Evolutionary conservation across 2,888 invertebrate species (phyloP).

Genomic region (Norana najaformis): DNA sequence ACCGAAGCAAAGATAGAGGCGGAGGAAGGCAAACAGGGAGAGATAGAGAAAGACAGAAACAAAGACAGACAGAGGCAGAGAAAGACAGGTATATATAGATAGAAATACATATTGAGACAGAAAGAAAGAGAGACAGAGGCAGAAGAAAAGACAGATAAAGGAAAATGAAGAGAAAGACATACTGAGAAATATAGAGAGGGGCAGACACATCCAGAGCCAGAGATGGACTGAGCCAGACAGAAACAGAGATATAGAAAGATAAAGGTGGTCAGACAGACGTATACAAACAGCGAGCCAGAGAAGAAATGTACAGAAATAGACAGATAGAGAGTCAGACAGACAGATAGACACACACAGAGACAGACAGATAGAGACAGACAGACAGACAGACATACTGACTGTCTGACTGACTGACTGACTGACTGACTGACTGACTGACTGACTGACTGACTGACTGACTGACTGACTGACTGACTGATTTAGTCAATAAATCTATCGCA

Average conservation of each 20-base stretch:
- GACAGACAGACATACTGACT: background rate
- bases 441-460: background rate
- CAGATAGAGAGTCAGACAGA: background rate
- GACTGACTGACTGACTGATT: background rate
- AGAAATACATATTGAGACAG: too few relatives aligned
- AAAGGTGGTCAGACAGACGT: slow-evolving; percentile 20
- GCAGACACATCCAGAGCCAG: background rate
- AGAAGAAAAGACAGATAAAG: too few relatives aligned
- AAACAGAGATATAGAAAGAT: slow-evolving; percentile 29
- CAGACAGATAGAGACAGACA: background rate
- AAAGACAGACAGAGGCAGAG: too few relatives aligned
- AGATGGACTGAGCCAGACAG: slow-evolving; percentile 30
- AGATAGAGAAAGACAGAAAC: too few relatives aligned
- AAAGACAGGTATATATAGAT: too few relatives aligned
- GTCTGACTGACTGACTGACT: background rate
- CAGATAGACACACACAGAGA: background rate
- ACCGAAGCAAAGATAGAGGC: too few relatives aligned
- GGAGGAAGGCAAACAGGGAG: too few relatives aligned
- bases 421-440: background rate
- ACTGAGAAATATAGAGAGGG: background rate
- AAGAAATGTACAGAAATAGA: too few relatives aligned
- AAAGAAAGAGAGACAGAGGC: too few relatives aligned
- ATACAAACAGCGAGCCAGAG: background rate
- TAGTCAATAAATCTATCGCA: background rate
- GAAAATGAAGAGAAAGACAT: too few relatives aligned